Base-by-base conservation (phyloP, 2,113 vertebrate genomes). In the Paramisgurnus dabryanus region DNA sequence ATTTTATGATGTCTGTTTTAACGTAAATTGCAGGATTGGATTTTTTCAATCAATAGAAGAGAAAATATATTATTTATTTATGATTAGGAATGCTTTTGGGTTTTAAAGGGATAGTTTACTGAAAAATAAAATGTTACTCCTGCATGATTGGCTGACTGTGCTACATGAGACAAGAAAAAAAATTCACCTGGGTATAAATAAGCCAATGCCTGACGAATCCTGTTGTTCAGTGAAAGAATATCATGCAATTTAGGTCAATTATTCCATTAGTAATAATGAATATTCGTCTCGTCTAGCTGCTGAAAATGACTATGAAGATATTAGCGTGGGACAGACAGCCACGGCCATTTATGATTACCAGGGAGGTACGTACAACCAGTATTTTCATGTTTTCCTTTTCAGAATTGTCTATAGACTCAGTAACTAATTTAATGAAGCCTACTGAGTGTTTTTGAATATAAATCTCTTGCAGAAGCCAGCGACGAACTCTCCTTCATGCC, bases 401-500 rank as follows among this genome's bases (percentile, higher is more conserved):
- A 58, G 55, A n/a, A 57, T 12, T 53, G 3, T 53, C 2, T 53
- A 4, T 53, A 53, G 10, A 12, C 12, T 49, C 0, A 47, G 47
- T 11, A 15, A 13, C 66, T 13, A 7, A 12, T 3, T 4, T 1
- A 7, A 22, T 27, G 1, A 10, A 47, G 50, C 50, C 13, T 47
- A 10, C n/a, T 12, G 45, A 27, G 67, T 76, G 40, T 34, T 13
- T 27, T 61, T 58, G 82, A 0, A 2, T 69, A 69, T 0, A 55
- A 43, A 22, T 58, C 53, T 45, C 4, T 53, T 79, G 64, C 92
- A 98, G 96, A 95, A 82, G 96, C 93, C 5, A 94, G 94, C 6
- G 96, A 98, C 11, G 97, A 98, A 86, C 93, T 98, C 85, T 97
- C 96, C 79, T 98, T 98, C 84, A 92, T 95, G 67, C 95, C 95